Evolutionary conservation across 1,140 invertebrate species (phyloP).

Genomic region (Eubasilissa regina): DNA sequence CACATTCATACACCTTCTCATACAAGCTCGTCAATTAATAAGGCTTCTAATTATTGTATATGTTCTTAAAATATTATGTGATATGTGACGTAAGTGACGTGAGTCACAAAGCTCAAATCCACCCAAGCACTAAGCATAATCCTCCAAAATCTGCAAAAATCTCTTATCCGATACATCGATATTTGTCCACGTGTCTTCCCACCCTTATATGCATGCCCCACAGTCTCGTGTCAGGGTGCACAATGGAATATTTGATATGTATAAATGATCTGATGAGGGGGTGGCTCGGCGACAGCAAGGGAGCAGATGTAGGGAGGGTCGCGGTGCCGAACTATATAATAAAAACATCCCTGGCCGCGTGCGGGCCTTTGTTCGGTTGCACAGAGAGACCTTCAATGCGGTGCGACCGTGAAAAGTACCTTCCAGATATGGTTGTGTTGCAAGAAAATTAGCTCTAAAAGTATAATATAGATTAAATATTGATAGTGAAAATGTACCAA

Average conservation of each 20-base stretch:
- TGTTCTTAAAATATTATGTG: too few relatives aligned
- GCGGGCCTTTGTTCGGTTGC: conserved; percentile 18
- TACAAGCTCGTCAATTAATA: too few relatives aligned
- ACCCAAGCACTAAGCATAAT: neutral
- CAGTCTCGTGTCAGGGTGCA: conserved; percentile 44
- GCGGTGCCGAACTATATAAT: conserved; percentile 31
- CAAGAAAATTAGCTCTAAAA: neutral
- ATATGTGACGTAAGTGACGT: too few relatives aligned
- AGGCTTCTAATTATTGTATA: too few relatives aligned
- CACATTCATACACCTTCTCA: too few relatives aligned
- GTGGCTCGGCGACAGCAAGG: conserved; percentile 50
- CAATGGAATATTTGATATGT: conserved; percentile 59
- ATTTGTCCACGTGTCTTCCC: conserved; percentile 52
- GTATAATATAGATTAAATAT: too few relatives aligned
- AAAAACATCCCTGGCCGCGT: conserved; percentile 47
- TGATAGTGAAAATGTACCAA: too few relatives aligned
- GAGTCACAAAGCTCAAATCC: too few relatives aligned
- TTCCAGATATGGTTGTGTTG: neutral
- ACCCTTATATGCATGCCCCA: neutral
- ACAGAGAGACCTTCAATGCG: neutral
- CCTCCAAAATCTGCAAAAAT: conserved; percentile 9
- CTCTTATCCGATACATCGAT: conserved; percentile 34
- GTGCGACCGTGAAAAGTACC: neutral
- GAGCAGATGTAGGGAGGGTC: conserved; percentile 51
- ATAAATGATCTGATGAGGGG: conserved; percentile 47